Conservation (phyloP, 1,140 invertebrate species). For the Nasonia giraulti region DNA sequence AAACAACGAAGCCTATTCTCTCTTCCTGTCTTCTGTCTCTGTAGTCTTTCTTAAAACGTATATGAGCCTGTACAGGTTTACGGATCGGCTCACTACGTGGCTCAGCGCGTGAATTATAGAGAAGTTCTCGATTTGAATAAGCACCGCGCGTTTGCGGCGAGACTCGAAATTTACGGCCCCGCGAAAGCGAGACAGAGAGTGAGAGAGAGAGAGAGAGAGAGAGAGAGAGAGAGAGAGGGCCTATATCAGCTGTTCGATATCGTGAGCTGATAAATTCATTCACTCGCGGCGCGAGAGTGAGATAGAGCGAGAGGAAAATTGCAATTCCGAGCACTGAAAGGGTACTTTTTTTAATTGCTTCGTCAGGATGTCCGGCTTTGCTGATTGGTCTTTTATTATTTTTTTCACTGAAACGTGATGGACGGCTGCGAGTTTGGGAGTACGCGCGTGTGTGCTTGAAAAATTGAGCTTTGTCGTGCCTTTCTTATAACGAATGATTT, state of each 20-base stretch:
- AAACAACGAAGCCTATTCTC: background rate
- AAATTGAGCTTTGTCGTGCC: no score
- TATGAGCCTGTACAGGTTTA: background rate
- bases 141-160: background rate
- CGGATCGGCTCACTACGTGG: background rate
- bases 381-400: no score
- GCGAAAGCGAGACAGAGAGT: background rate
- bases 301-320: background rate
- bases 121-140: conserved; percentile 39
- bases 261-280: conserved; percentile 23
- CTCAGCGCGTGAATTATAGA: conserved; percentile 24
- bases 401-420: no score
- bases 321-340: background rate
- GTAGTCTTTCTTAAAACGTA: background rate
- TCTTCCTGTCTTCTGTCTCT: background rate
- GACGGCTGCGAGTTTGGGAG: no score
- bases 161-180: conserved; percentile 20
- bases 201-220: no score
- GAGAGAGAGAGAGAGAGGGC: background rate
- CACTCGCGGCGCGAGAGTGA: background rate
- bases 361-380: no score
- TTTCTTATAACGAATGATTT: no score
- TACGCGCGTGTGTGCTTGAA: no score
- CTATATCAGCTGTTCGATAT: conserved; percentile 27
- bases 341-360: conserved; percentile 11